Conservation (phyloP, 2,113 vertebrate species). For the Symphodus melops region DNA sequence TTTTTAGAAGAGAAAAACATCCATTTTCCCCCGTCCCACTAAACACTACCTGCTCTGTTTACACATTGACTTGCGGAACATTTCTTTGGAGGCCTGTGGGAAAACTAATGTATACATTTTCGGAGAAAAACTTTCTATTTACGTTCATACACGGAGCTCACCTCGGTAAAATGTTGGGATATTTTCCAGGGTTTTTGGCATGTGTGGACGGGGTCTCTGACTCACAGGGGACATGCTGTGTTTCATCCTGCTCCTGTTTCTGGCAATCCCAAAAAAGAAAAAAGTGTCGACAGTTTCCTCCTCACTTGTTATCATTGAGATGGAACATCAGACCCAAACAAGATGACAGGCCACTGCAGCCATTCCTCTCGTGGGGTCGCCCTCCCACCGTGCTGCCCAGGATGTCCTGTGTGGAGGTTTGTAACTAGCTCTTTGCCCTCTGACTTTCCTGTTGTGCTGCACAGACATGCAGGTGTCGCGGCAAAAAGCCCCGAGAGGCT, state of each 20-base stretch:
- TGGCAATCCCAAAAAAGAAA: conserved; percentile 31
- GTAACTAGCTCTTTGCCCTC: conserved; percentile 49
- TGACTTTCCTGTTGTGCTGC: conserved; percentile 72
- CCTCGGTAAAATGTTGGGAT: too few relatives aligned
- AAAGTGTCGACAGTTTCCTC: conserved; percentile 37
- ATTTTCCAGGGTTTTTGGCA: too few relatives aligned
- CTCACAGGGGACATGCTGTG: conserved; percentile 43
- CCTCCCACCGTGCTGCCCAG: conserved; percentile 66
- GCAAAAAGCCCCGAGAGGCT: conserved; percentile 21
- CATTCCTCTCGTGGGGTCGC: background rate
- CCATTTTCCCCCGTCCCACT: too few relatives aligned
- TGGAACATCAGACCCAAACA: conserved; percentile 42
- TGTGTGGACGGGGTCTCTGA: background rate
- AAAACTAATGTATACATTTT: too few relatives aligned
- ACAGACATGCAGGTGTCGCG: conserved; percentile 42
- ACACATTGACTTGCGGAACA: too few relatives aligned
- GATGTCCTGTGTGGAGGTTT: conserved; percentile 74
- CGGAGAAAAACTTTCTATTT: too few relatives aligned
- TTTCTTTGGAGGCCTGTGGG: too few relatives aligned
- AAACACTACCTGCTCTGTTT: too few relatives aligned
- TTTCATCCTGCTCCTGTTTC: conserved; percentile 48
- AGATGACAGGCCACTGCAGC: conserved; percentile 30
- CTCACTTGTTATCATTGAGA: conserved; percentile 37
- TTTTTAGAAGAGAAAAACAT: too few relatives aligned
- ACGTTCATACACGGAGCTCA: too few relatives aligned